These are phyloP conservation scores for Spheniscus humboldti DNA, from an alignment of 2,797 vertebrate species.

Conservation along the genomic window DNA sequence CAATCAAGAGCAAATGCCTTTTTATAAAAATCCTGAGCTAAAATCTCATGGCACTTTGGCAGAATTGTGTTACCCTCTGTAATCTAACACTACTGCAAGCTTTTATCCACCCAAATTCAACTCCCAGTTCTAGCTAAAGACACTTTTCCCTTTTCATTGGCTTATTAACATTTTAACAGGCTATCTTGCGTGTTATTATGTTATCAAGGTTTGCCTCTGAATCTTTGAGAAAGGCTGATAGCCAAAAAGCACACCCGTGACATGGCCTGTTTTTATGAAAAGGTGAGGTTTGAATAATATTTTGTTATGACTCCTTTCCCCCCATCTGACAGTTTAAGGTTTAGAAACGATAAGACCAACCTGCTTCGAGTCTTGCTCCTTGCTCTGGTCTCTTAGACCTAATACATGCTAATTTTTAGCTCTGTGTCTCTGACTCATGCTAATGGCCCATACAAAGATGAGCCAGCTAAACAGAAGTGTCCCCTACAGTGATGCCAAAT, in stretches of 20 bases:
- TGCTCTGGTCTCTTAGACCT: background rate
- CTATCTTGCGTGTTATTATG: background rate
- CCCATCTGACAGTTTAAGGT: background rate
- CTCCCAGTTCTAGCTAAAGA: background rate
- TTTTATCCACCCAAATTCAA: background rate
- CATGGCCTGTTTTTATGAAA: background rate
- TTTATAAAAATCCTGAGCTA: background rate
- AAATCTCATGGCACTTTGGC: background rate
- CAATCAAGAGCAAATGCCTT: background rate
- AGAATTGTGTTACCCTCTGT: background rate
- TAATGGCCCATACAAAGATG: background rate
- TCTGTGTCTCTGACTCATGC: background rate
- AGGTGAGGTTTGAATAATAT: background rate
- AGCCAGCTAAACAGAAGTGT: background rate
- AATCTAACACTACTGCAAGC: background rate
- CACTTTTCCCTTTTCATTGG: background rate
- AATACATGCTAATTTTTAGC: background rate
- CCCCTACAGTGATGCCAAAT: fast-evolving
- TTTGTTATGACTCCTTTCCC: background rate
- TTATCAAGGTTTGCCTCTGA: background rate
- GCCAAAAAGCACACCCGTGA: background rate
- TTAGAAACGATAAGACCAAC: background rate
- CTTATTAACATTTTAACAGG: background rate
- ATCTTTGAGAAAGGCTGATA: background rate
- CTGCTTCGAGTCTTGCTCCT: background rate